Evolutionary conservation across 2,113 vertebrate species (phyloP), one percentile per base, ranked within the genome.

Genomic region (Cyprinodon variegatus): DNA sequence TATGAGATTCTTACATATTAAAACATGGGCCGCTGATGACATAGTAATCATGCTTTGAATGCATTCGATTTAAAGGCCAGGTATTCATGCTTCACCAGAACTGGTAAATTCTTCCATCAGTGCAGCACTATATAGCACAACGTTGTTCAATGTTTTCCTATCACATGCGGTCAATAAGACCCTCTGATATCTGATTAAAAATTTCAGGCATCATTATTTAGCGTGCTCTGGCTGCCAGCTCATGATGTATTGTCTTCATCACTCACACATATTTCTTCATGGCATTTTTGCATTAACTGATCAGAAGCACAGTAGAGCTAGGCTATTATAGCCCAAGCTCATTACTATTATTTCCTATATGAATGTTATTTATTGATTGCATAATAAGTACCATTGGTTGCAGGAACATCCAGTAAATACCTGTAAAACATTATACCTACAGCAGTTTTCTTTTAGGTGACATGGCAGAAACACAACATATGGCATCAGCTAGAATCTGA

Each of bases 1-100:
- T 86, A 92, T 87, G 86, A 83, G 85, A 79, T 82, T 81, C 62
- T 83, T 78, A 74, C 77, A 86, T 70, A 89, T 83, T 76, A 79
- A 9, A 36, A 69, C 70, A 79, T 65, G 65, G 41, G 48, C 81
- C 72, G 65, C 74, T 87, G 81, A 83, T 81, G 79, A 61, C 59
- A 84, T 74, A 73, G 64, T 67, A 72, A 79, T 72, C 83, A 82
- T 65, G 50, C 7, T 22, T 45, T 65, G 69, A 68, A 57, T 80
- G 57, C 37, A 82, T 88, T 77, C 69, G 61, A 20, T 64, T 74
- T 62, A 46, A 46, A 61, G 68, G 67, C 61, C 64, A 83, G 65
- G 72, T 86, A 68, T 13, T 50, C 41, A 61, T 59, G 20, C 40
- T 69, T 41, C 67, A 53, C 57, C 46, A 14, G 71, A 7, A 40